phyloP scores from a whole-genome alignment of 2,113 vertebrate genomes.

The Halichoeres trimaculatus region DNA sequence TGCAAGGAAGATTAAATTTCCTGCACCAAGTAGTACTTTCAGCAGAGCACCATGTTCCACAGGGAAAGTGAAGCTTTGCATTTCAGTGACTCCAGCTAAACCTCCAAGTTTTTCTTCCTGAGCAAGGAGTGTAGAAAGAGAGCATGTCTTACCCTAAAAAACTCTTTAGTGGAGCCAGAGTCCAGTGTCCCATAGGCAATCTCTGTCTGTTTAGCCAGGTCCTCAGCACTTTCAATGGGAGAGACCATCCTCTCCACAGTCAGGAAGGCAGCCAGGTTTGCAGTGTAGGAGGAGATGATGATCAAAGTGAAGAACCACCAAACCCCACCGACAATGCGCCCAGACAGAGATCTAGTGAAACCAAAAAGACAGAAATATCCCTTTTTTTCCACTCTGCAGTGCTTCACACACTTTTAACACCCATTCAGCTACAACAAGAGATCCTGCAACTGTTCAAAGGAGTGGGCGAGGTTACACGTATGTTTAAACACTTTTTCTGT shows the following conservation, averaged over 20 bases:
- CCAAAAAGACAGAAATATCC: conserved; percentile 10
- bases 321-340: conserved; percentile 98
- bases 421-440: not conserved
- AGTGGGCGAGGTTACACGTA: not conserved
- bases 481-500: not conserved
- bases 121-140: not conserved
- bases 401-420: not conserved
- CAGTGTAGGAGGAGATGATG: conserved; percentile 99
- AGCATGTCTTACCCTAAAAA: conserved; percentile 93
- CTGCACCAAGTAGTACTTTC: not conserved
- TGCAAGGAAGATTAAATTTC: conserved; percentile 3
- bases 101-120: not conserved
- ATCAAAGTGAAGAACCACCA: conserved; percentile 99
- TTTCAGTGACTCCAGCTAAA: not conserved
- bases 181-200: conserved; percentile 99
- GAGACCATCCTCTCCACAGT: conserved; percentile 99
- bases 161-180: conserved; percentile 99
- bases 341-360: conserved; percentile 94
- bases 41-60: not conserved
- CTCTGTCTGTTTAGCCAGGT: conserved; percentile 97
- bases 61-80: not conserved
- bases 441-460: not conserved
- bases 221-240: conserved; percentile 98
- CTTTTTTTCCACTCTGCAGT: not conserved
- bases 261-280: conserved; percentile 99